Evolutionary conservation across 2,113 vertebrate species (phyloP).

Genomic region (Loxodonta africana): DNA sequence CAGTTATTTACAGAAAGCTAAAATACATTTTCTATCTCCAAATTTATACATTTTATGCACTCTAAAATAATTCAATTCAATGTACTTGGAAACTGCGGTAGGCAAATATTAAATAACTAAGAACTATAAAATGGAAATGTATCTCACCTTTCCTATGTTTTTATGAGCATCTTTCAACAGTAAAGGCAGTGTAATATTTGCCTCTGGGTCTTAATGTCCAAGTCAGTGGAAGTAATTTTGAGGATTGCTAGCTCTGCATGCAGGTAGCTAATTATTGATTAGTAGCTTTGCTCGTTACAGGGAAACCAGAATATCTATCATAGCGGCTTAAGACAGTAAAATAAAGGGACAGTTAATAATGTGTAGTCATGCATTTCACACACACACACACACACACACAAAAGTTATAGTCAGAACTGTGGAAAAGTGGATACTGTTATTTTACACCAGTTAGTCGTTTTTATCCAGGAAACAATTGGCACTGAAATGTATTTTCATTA

Average conservation of each 20-base stretch:
- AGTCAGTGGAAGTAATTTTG: conserved; percentile 66
- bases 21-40: conserved; percentile 68
- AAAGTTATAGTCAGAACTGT: neutral
- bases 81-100: conserved; percentile 57
- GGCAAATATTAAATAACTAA: conserved; percentile 76
- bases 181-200: conserved; percentile 37
- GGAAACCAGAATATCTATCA: conserved; percentile 32
- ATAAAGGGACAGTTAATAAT: conserved; percentile 51
- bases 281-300: conserved; percentile 54
- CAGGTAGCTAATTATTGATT: conserved; percentile 75
- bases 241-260: conserved; percentile 54
- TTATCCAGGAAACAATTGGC: conserved; percentile 54
- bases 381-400: neutral
- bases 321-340: conserved; percentile 59
- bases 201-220: conserved; percentile 69
- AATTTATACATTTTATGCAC: conserved; percentile 61
- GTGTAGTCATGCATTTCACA: conserved; percentile 54
- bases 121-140: conserved; percentile 72
- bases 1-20: conserved; percentile 62
- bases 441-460: conserved; percentile 24
- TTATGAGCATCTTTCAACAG: conserved; percentile 70
- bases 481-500: conserved; percentile 7
- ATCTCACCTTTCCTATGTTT: conserved; percentile 67
- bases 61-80: conserved; percentile 69
- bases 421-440: neutral